Percentiles rank a stretch among this genome's conserved stretches.
Evolutionary conservation across 2,113 vertebrate genomes (phyloP).

Genomic region (Eubucco bourcierii): DNA sequence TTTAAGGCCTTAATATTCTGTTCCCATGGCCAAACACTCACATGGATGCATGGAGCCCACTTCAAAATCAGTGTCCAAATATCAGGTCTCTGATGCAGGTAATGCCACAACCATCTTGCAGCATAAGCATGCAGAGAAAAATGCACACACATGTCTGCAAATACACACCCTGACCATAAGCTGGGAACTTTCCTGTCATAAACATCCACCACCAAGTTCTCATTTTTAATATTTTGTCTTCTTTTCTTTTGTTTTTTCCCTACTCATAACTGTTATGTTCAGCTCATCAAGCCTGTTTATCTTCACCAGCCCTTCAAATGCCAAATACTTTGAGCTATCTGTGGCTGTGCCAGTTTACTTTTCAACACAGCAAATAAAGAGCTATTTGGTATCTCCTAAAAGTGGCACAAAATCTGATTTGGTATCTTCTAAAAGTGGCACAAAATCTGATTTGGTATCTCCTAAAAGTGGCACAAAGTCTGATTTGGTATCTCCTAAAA

Average conservation of each 20-base stretch:
- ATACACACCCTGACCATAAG: background rate
- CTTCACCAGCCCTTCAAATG: background rate
- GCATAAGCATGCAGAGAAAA: background rate
- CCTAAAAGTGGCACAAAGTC: background rate
- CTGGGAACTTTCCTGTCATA: background rate
- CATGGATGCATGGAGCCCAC: rapidly evolving
- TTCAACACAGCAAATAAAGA: background rate
- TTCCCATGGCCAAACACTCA: background rate
- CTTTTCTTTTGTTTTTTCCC: background rate
- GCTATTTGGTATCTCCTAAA: background rate
- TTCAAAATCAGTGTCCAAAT: background rate
- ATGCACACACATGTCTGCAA: rapidly evolving
- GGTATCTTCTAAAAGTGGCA: background rate
- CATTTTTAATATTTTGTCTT: background rate
- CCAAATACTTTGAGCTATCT: constrained; percentile 14
- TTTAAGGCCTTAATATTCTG: background rate
- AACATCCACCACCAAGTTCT: background rate
- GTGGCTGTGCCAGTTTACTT: background rate
- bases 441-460: background rate
- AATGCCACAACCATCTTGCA: background rate
- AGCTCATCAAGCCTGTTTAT: background rate
- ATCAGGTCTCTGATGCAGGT: rapidly evolving
- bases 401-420: background rate
- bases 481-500: background rate
- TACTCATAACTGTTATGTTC: background rate